phyloP scores from a whole-genome alignment of 1,140 invertebrate species.

The Melitaea cinxia region DNA sequence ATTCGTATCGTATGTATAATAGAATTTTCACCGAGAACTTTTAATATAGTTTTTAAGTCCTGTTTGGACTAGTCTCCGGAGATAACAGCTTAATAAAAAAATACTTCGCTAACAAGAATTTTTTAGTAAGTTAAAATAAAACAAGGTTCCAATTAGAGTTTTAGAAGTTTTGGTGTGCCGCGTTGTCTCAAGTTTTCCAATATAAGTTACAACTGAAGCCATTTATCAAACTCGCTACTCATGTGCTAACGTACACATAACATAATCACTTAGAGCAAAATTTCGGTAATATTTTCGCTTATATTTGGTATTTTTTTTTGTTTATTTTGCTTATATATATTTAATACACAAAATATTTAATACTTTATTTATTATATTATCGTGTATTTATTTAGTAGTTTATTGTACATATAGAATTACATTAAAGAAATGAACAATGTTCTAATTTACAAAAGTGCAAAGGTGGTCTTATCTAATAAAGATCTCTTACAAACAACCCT shows the following conservation, averaged over 20 bases:
- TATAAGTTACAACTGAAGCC: slow-evolving; percentile 23
- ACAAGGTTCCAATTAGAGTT: slow-evolving; percentile 18
- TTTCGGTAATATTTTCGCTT: slow-evolving; percentile 14
- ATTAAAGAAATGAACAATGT: too few relatives aligned
- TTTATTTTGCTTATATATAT: neutral
- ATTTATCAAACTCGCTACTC: slow-evolving; percentile 24
- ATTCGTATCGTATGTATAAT: too few relatives aligned
- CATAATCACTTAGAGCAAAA: slow-evolving; percentile 4
- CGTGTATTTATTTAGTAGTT: too few relatives aligned
- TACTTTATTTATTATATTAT: too few relatives aligned
- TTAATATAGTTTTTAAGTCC: too few relatives aligned
- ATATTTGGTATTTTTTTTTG: neutral
- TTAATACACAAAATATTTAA: too few relatives aligned
- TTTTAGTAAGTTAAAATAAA: slow-evolving; percentile 11
- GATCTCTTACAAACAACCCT: too few relatives aligned
- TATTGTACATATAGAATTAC: too few relatives aligned
- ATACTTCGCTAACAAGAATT: neutral
- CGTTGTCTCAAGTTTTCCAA: slow-evolving; percentile 32
- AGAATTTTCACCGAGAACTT: too few relatives aligned
- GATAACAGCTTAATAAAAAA: neutral
- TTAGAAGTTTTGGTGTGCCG: slow-evolving; percentile 9
- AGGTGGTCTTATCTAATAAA: too few relatives aligned
- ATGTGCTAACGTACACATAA: slow-evolving; percentile 24
- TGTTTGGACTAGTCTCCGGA: too few relatives aligned
- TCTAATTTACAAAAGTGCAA: too few relatives aligned